Conservation (phyloP, 2,797 vertebrate species). For the Nasua narica region DNA sequence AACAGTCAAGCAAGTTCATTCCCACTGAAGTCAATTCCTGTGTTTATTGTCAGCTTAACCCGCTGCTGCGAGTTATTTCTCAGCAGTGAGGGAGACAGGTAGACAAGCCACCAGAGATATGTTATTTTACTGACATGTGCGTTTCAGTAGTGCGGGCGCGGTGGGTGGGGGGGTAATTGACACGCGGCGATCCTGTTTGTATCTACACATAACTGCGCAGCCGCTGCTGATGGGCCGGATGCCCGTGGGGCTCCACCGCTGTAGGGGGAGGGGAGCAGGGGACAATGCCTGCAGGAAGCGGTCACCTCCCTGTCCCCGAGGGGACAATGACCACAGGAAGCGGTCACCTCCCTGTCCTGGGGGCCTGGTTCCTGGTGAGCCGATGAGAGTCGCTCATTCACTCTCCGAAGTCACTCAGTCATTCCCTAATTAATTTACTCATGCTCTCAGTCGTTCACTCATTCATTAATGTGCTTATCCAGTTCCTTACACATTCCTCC, state of each 20-base stretch:
- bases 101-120: constrained; percentile 50
- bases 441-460: not conserved
- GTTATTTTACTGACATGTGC: constrained; percentile 22
- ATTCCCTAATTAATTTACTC: not conserved
- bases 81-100: constrained; percentile 44
- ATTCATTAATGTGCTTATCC: not conserved
- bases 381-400: not conserved
- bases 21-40: constrained; percentile 24
- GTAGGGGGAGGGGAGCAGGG: not conserved
- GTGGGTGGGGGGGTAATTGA: constrained; percentile 35
- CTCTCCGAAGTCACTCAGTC: not conserved
- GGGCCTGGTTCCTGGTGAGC: not conserved
- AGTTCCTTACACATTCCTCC: not conserved
- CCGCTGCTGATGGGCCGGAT: constrained; percentile 6
- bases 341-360: not conserved
- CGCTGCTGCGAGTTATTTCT: not conserved
- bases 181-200: constrained; percentile 59
- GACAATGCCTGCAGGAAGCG: not conserved
- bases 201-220: constrained; percentile 62
- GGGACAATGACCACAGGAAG: not conserved
- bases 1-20: constrained; percentile 60
- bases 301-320: not conserved
- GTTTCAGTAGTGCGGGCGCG: not conserved
- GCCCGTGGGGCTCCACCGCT: not conserved
- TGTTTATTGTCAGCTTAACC: constrained; percentile 39